phyloP scores from a whole-genome alignment of 1,140 invertebrate genomes.

The Dendroctonus valens region DNA sequence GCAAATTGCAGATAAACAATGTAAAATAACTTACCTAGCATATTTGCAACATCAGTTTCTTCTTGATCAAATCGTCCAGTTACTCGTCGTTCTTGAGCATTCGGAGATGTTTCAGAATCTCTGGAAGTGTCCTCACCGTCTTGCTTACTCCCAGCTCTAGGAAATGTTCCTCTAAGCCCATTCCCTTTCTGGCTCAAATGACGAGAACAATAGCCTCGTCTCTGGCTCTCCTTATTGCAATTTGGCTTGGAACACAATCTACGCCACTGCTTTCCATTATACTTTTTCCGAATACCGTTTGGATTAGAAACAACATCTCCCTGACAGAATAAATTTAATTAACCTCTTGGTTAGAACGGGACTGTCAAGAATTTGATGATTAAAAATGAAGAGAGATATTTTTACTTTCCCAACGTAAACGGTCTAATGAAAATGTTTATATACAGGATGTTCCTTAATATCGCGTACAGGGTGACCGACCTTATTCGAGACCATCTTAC shows the following conservation, averaged over 20 bases:
- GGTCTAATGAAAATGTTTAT: no score
- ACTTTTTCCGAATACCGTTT: constrained; percentile 97
- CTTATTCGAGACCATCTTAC: no score
- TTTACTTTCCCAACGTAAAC: no score
- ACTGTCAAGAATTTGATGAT: background rate
- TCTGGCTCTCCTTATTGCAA: constrained; percentile 97
- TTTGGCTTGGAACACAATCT: constrained; percentile 91
- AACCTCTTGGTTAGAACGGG: background rate
- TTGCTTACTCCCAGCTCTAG: constrained; percentile 57
- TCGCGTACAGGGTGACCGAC: no score
- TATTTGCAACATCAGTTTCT: constrained; percentile 95
- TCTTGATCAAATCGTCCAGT: constrained; percentile 84
- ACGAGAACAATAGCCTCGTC: constrained; percentile 92
- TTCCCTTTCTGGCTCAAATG: constrained; percentile 89
- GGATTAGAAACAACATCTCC: constrained; percentile 96
- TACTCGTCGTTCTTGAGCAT: constrained; percentile 67
- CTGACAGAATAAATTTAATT: constrained; percentile 27
- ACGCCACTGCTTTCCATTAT: constrained; percentile 99
- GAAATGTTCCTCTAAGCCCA: constrained; percentile 52
- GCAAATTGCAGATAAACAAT: background rate
- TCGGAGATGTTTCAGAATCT: constrained; percentile 85
- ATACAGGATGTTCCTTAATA: no score
- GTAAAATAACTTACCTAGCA: constrained; percentile 68
- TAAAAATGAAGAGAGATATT: no score
- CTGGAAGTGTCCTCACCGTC: constrained; percentile 88